Base-by-base conservation (phyloP, 30 jellyfish, hydroid and myxozoan species). In the Nemopilema nomurai region DNA sequence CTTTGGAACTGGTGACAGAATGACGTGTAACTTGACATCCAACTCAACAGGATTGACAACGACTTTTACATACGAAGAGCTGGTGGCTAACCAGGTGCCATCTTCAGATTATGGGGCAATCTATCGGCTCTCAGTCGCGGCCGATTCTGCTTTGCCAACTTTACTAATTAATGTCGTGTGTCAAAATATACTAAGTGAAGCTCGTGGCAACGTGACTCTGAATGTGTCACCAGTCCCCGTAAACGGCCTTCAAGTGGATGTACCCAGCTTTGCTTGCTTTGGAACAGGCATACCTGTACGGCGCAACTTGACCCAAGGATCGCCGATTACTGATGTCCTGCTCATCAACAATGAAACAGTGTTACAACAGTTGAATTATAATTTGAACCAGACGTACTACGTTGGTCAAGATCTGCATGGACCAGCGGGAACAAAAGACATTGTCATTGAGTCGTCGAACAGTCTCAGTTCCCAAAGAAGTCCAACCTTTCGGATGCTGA, bases 1-100 rank as follows among this genome's bases (percentile, higher is more conserved):
- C 27, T 82, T 82, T 22, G 53, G 21, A 67, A 51, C 76, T 27
- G 84, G 90, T 18, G 90, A 82, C 25, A 74, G 67, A n/a, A 82
- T 82, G 83, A 51, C 53, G 1, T 82, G 90, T 33, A 82, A 82
- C 51, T 69, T 82, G 32, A 67, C 90, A 7, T 69, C 69, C 20
- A 82, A 82, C 28, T 70, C 83, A 8, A 32, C 90, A 1, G 82
- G 82, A 8, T 18, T 82, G 6, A 26, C 90, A 1, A 20, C 53
- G 4, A 4, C 90, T 18, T 69, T 67, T 31, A 51, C 73, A 1
- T 67, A 70, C 21, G 65, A 69, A 13, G 69, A 70, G 62, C 77
- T 82, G 6, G 28, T 70, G 0, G 62, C 53, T 18, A 51, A 51
- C 22, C 76, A 82, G 31, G 75, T 19, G 33, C 19, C 75, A 32